phyloP scores from a whole-genome alignment of 2,113 vertebrate genomes.

The Microcebus tavaratra region DNA sequence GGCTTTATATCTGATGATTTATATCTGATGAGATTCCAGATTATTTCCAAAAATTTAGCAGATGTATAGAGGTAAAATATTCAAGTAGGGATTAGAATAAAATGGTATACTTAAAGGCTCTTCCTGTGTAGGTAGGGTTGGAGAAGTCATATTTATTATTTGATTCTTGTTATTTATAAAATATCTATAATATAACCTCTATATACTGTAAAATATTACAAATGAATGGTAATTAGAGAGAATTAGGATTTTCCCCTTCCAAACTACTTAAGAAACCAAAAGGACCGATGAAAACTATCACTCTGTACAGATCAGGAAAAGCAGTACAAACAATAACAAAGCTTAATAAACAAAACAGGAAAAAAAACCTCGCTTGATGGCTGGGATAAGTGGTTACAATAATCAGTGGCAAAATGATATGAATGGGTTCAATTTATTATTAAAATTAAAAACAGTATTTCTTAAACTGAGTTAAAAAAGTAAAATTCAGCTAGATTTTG shows the following conservation, averaged over 20 bases:
- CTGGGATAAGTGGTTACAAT: neutral
- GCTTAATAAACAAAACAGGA: neutral
- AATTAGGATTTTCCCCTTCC: neutral
- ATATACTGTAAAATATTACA: neutral
- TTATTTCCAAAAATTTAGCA: neutral
- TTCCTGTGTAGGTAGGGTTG: neutral
- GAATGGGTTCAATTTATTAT: neutral
- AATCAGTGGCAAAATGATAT: neutral
- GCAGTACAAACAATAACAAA: neutral
- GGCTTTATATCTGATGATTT: neutral
- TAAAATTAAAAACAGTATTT: neutral
- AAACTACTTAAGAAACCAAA: slow-evolving; percentile 28
- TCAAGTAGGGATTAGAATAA: neutral
- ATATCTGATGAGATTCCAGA: slow-evolving; percentile 11
- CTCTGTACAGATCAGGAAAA: neutral
- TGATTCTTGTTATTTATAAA: neutral
- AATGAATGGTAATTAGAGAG: neutral
- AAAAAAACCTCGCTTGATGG: neutral
- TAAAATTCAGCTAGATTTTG: neutral
- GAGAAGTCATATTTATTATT: slow-evolving; percentile 2
- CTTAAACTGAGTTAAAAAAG: neutral
- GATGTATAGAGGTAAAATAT: neutral
- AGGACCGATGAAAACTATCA: neutral
- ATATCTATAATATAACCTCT: neutral
- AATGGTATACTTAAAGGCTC: neutral